These are phyloP conservation scores for Rhinogobius similis DNA, from an alignment of 2,113 vertebrate species.

Conservation along the genomic window DNA sequence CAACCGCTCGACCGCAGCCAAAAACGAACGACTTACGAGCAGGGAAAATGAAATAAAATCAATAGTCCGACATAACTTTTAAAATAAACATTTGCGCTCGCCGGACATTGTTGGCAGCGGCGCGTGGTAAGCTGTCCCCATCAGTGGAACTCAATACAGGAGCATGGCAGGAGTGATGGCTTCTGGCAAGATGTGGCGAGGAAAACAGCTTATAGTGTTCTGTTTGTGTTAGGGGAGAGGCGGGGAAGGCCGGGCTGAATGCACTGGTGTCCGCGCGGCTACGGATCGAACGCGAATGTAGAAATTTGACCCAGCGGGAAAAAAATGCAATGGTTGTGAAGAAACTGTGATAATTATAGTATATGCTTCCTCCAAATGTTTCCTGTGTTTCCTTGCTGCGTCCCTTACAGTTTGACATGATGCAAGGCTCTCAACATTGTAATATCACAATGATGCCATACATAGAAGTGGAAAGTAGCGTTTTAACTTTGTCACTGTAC, in stretches of 20 bases:
- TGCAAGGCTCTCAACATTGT: no score
- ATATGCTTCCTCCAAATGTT: no score
- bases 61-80: slow-evolving; percentile 81
- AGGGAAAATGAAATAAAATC: slow-evolving; percentile 77
- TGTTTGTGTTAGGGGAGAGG: slow-evolving; percentile 66
- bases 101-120: slow-evolving; percentile 75
- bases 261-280: slow-evolving; percentile 40
- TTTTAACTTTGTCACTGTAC: no score
- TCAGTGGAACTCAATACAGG: slow-evolving; percentile 75
- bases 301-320: slow-evolving; percentile 7
- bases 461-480: no score
- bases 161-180: slow-evolving; percentile 68
- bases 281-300: slow-evolving; percentile 42
- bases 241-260: slow-evolving; percentile 17
- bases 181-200: slow-evolving; percentile 76
- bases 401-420: no score
- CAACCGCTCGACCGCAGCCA: slow-evolving; percentile 72
- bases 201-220: slow-evolving; percentile 61
- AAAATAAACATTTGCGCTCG: slow-evolving; percentile 82
- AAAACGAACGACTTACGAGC: slow-evolving; percentile 40
- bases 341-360: not conserved
- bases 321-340: slow-evolving; percentile 10
- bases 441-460: no score
- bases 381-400: no score
- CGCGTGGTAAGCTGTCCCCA: slow-evolving; percentile 72